Evolutionary conservation across 2,797 vertebrate species (phyloP).

Genomic region (Eupleurogrammus muticus): DNA sequence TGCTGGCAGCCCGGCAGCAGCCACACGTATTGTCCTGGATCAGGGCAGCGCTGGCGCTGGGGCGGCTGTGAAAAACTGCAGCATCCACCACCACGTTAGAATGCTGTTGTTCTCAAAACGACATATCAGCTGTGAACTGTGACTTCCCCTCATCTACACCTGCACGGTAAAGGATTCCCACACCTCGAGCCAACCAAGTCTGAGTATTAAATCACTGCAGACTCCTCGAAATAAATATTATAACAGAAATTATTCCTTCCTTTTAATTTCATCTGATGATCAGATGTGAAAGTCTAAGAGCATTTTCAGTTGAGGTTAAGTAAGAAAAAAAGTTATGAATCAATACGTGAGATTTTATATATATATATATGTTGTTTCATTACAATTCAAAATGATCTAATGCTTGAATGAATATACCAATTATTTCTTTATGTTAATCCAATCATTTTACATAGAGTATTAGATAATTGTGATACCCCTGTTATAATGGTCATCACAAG

Average conservation of each 20-base stretch:
- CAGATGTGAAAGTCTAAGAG: neutral
- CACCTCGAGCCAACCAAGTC: neutral
- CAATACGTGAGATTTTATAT: neutral
- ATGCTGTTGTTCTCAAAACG: neutral
- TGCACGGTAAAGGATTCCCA: neutral
- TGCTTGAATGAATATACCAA: neutral
- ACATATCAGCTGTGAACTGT: neutral
- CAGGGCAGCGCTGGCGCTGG: slow-evolving; percentile 46
- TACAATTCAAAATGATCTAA: neutral
- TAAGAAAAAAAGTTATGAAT: neutral
- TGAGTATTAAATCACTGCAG: neutral
- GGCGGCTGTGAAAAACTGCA: slow-evolving; percentile 21
- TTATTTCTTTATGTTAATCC: neutral
- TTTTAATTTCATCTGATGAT: neutral
- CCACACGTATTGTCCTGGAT: slow-evolving; percentile 70
- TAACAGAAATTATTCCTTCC: neutral
- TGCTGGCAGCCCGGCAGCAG: slow-evolving; percentile 76
- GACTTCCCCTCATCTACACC: slow-evolving; percentile 17
- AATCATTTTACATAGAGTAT: neutral
- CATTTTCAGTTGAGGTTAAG: neutral
- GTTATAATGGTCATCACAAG: neutral
- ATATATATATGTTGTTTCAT: no score
- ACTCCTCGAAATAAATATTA: neutral
- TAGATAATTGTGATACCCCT: neutral
- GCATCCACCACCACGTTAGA: neutral